A percentile compares a stretch with the other conserved stretches of the same genome.
These are phyloP conservation scores for Emydura subglobosa DNA, from an alignment of 2,113 vertebrate species.

Conservation along the genomic window DNA sequence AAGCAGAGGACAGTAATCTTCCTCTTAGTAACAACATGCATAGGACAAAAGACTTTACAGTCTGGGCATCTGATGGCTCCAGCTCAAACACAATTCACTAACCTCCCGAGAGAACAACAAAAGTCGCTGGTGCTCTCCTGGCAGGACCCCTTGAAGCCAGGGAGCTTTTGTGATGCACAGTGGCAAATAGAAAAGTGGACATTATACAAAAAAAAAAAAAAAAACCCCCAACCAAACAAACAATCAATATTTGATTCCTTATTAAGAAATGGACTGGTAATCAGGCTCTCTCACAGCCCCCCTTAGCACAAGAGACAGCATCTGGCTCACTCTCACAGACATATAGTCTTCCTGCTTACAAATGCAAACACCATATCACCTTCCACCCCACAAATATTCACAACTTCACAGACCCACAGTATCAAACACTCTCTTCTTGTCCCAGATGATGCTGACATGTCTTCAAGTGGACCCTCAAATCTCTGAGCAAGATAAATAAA, in stretches of 20 bases:
- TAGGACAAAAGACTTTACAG: rapidly evolving
- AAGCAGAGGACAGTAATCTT: not conserved
- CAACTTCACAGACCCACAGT: rapidly evolving
- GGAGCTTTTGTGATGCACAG: not conserved
- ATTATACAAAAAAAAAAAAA: not conserved
- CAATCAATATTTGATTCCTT: too few species aligned
- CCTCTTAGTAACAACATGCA: rapidly evolving
- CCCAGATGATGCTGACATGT: not conserved
- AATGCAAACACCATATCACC: rapidly evolving
- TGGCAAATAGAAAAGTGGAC: not conserved
- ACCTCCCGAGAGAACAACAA: not conserved
- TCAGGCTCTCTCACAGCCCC: not conserved
- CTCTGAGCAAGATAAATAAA: not conserved
- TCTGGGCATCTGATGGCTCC: not conserved
- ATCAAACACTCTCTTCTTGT: not conserved
- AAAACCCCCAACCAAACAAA: too few species aligned
- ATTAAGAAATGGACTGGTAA: not conserved
- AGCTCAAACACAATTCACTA: not conserved
- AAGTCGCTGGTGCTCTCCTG: rapidly evolving
- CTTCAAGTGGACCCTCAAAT: not conserved
- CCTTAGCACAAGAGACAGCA: not conserved
- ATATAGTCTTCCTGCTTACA: too few species aligned
- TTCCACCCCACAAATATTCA: not conserved
- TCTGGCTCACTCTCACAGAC: rapidly evolving
- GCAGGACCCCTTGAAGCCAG: not conserved